Base-by-base conservation (phyloP, 2,113 vertebrate species). In the Phaethornis superciliosus region DNA sequence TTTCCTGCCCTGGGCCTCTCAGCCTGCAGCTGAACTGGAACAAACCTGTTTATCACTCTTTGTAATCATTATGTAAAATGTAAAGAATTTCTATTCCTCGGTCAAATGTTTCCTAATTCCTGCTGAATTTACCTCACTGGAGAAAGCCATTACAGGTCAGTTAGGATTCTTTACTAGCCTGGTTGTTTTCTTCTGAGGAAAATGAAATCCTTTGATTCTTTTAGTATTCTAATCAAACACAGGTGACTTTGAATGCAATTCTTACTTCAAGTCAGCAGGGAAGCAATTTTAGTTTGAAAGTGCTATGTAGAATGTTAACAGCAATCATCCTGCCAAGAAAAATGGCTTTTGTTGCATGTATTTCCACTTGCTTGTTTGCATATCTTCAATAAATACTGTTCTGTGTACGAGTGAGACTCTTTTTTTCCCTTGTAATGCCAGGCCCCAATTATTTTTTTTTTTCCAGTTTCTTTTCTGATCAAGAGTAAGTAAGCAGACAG, bases 311-410 rank as follows among this genome's bases (percentile, higher is more conserved):
- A 33, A 37, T 11, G 63, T 40, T 74, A 54, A 22, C 27, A 70
- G 78, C 64, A 56, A 51, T 63, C 49, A 24, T 46, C 51, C 32
- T 74, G 82, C 24, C 23, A 19, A 28, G 59, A 27, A 51, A 33
- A 30, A n/a, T 7, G 13, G 19, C 60, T 84, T 88, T 76, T 84
- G 47, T 81, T 52, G 28, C 65, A 7, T 60, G 30, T 40, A 27
- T 79, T 84, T 67, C 47, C 37, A 30, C 68, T 65, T 35, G 62
- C 56, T 7, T 15, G 32, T 60, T 64, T 72, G 76, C 35, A 44
- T 63, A 37, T 83, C 76, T 75, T 67, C 19, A 95, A 89, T 95
- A 95, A 96, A 96, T 33, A 27, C 46, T 49, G 11, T 40, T 10
- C 15, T 60, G 4, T 19, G 5, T 40, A 16, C 24, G 93, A 18